Evolutionary conservation across 2,113 vertebrate genomes (phyloP).

Genomic region (Lonchura striata): DNA sequence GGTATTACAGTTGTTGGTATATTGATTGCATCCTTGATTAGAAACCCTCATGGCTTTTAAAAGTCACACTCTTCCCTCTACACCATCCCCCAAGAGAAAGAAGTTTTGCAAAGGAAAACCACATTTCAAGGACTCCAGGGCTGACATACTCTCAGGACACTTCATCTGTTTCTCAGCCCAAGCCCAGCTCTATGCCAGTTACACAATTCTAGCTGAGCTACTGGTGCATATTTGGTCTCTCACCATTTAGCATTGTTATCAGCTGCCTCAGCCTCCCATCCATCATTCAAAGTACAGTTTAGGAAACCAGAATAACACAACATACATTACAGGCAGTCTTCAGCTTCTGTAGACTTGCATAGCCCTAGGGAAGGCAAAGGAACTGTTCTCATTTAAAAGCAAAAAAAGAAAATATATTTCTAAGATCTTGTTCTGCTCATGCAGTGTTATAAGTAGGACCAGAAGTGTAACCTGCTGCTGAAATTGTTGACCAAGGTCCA

Average conservation of each 20-base stretch:
- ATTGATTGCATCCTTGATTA: not conserved
- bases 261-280: conserved; percentile 20
- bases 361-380: not conserved
- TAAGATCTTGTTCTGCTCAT: not conserved
- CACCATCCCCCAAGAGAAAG: not conserved
- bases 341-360: not conserved
- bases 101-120: not conserved
- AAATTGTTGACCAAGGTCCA: conserved; percentile 8
- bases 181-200: not conserved
- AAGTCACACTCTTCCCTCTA: not conserved
- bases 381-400: not conserved
- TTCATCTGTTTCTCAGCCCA: conserved; percentile 39
- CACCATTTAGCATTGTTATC: conserved; percentile 59
- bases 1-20: not conserved
- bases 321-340: conserved; percentile 34
- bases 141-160: not conserved
- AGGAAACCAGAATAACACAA: conserved; percentile 47
- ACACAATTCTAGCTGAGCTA: not conserved
- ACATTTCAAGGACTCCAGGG: not conserved
- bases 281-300: conserved; percentile 31
- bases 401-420: not conserved
- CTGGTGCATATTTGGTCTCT: conserved; percentile 50
- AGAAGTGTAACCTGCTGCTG: not conserved
- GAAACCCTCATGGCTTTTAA: not conserved
- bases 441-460: not conserved